Evolutionary conservation across 2,797 vertebrate species (phyloP).

Genomic region (Tokudaia muenninki): DNA sequence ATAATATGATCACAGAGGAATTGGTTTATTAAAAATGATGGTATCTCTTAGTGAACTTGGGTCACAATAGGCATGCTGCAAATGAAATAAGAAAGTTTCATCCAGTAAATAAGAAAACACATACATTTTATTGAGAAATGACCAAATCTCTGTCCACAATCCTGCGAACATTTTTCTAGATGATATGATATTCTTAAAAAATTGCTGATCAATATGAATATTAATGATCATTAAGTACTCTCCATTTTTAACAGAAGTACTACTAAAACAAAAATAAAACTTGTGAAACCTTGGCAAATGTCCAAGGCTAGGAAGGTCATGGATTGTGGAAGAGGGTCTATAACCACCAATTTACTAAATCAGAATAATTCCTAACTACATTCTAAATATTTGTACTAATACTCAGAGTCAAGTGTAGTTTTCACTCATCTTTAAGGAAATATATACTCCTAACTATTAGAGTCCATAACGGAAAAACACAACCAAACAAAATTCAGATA

Average conservation of each 20-base stretch:
- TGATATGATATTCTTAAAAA: neutral
- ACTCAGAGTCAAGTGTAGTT: neutral
- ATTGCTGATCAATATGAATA: rapidly evolving
- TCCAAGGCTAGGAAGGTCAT: neutral
- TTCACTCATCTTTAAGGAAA: neutral
- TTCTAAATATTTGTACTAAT: neutral
- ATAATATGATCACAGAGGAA: neutral
- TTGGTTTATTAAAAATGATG: neutral
- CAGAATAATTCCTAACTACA: neutral
- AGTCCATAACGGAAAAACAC: neutral
- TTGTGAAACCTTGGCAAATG: neutral
- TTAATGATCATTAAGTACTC: neutral
- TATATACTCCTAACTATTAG: neutral
- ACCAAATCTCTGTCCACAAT: rapidly evolving
- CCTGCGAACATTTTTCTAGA: neutral
- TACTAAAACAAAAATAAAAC: neutral
- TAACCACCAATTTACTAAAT: neutral
- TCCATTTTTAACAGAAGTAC: neutral
- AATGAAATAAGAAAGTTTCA: too few species aligned
- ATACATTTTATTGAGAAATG: neutral
- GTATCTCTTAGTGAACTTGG: neutral
- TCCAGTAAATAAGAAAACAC: neutral
- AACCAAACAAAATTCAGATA: neutral
- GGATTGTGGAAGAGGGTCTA: neutral
- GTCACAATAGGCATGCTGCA: neutral